Conservation (phyloP, 2,797 vertebrate species). For the Diceros bicornis region DNA sequence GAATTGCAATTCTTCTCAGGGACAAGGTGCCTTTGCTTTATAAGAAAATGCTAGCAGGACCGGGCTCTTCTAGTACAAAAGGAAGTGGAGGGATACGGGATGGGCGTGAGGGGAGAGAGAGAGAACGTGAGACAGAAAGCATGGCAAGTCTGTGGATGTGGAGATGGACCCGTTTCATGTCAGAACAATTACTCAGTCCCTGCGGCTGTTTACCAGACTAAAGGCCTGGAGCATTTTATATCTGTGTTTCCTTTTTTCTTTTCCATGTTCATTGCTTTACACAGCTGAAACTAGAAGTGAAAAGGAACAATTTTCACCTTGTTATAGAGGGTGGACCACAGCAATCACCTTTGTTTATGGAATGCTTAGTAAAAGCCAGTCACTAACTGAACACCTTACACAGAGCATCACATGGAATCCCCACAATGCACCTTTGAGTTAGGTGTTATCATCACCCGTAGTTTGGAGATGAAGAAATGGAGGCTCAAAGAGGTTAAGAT, state of each 20-base stretch:
- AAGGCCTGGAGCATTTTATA: not conserved
- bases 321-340: not conserved
- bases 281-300: not conserved
- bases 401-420: not conserved
- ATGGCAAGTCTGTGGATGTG: not conserved
- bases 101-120: not conserved
- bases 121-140: too few species aligned
- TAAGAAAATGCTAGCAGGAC: slow-evolving; percentile 52
- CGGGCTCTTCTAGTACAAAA: slow-evolving; percentile 51
- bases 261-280: not conserved
- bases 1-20: not conserved
- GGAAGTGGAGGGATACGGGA: not conserved
- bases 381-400: not conserved
- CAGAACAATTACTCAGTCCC: not conserved
- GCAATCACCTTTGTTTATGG: not conserved
- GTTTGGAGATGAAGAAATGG: slow-evolving; percentile 44
- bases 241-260: not conserved
- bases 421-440: not conserved
- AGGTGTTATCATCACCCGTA: not conserved
- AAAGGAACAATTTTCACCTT: not conserved
- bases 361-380: not conserved
- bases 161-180: not conserved
- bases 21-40: slow-evolving; percentile 69
- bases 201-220: not conserved
- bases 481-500: not conserved